Evolutionary conservation across 2,888 invertebrate species (phyloP), one percentile per base, ranked within the genome.

Genomic region (Limnephilus auricula): DNA sequence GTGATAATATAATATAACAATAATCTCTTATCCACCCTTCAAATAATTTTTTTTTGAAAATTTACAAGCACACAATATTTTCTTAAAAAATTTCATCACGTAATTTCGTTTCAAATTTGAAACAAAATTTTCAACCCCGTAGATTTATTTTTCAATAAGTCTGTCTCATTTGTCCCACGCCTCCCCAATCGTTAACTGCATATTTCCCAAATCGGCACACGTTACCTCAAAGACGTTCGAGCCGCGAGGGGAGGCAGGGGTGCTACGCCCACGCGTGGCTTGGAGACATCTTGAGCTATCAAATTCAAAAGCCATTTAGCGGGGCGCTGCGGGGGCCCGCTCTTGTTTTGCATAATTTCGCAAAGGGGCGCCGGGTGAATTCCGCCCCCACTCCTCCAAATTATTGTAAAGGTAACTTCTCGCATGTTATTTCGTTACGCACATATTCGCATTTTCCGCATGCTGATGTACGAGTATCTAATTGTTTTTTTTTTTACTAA

Each of bases 281-380:
- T 85, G 93, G 92, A 91, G 92, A 93, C 84, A 93, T 93, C 92
- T 93, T 92, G 93, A 93, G 93, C 91, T 92, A 93, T 92, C 92
- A 92, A 93, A 92, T 93, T 92, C 92, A 92, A 92, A 92, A 93
- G 92, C 91, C 92, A 92, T 92, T 93, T 92, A 92, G 92, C 89
- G 90, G 78, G 89, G 84, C 84, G 84, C 90, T 89, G 40, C 90
- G 89, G 83, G 91, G 85, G 89, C 91, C 78, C 90, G 87, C 91
- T 79, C 92, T 90, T 91, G 92, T 92, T 93, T 92, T 92, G 92
- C 92, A 92, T 93, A 93, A 92, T 92, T 89, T 91, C 92, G 80
- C 50, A 78, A 80, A 89, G 80, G 84, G 91, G 84, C 84, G 15
- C 84, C n/a, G 91, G 79, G 85, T 12, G 85, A 40, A 85, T 45